phyloP scores from a whole-genome alignment of 2,113 vertebrate species.

The Brienomyrus longianalis region DNA sequence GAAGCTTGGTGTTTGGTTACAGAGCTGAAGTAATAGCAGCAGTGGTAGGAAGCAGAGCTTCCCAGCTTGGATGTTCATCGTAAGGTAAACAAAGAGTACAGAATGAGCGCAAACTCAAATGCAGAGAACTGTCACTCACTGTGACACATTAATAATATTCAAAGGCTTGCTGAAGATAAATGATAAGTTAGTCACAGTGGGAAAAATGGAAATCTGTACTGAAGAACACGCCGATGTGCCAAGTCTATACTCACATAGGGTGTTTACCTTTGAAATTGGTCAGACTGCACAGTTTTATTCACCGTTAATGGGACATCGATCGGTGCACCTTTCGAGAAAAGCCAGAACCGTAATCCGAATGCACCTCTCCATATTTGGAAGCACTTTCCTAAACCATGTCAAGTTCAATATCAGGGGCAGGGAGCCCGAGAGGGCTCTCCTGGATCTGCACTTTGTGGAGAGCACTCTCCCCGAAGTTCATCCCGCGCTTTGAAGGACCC shows the following conservation, averaged over 20 bases:
- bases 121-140: not conserved
- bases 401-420: not conserved
- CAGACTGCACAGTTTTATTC: not conserved
- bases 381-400: not conserved
- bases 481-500: slow-evolving; percentile 1
- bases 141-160: not conserved
- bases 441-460: not conserved
- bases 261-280: not conserved
- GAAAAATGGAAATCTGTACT: not conserved
- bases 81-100: not conserved
- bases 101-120: not conserved
- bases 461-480: not conserved
- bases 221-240: not conserved
- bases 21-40: not conserved
- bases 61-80: not conserved
- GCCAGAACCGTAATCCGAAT: not conserved
- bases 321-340: not conserved
- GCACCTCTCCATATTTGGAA: not conserved
- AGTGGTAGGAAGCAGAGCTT: not conserved
- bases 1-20: not conserved
- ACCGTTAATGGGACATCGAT: not conserved
- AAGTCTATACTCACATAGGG: not conserved
- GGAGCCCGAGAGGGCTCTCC: not conserved
- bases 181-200: not conserved
- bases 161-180: not conserved